Conservation (phyloP, 1,140 invertebrate genomes). For the Nymphalis io region DNA sequence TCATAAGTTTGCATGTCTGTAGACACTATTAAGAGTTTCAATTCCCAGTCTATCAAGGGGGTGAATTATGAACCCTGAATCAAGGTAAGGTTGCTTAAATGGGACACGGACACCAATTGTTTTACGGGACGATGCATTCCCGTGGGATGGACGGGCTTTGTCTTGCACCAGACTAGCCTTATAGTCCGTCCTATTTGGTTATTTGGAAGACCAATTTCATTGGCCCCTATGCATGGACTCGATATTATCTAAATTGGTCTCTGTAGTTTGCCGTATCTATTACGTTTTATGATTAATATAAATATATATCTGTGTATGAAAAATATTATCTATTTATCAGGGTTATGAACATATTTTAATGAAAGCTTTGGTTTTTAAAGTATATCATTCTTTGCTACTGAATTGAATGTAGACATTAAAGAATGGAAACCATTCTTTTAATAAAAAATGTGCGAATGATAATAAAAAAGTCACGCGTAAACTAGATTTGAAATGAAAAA, state of each 20-base stretch:
- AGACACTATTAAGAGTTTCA: constrained; percentile 14
- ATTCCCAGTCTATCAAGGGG: constrained; percentile 15
- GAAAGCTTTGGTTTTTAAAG: too few species aligned
- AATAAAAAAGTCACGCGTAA: background rate
- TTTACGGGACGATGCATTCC: constrained; percentile 23
- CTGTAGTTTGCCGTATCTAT: background rate
- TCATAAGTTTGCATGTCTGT: background rate
- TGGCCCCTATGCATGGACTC: background rate
- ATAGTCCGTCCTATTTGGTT: constrained; percentile 14
- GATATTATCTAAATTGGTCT: constrained; percentile 11
- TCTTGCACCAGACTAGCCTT: constrained; percentile 12
- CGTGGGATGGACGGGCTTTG: constrained; percentile 19
- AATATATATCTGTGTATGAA: too few species aligned
- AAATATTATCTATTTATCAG: too few species aligned
- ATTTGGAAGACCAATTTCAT: constrained; percentile 10
- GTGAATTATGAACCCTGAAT: constrained; percentile 16
- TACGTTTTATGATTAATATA: background rate
- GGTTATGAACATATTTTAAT: too few species aligned
- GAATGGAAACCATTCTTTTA: too few species aligned
- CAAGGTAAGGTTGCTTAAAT: constrained; percentile 12
- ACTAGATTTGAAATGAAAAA: background rate
- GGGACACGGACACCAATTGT: constrained; percentile 21
- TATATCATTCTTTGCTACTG: too few species aligned
- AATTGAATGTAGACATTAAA: too few species aligned
- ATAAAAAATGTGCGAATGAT: too few species aligned